Conservation (phyloP, 2,888 invertebrate species). For the Oligia latruncula region DNA sequence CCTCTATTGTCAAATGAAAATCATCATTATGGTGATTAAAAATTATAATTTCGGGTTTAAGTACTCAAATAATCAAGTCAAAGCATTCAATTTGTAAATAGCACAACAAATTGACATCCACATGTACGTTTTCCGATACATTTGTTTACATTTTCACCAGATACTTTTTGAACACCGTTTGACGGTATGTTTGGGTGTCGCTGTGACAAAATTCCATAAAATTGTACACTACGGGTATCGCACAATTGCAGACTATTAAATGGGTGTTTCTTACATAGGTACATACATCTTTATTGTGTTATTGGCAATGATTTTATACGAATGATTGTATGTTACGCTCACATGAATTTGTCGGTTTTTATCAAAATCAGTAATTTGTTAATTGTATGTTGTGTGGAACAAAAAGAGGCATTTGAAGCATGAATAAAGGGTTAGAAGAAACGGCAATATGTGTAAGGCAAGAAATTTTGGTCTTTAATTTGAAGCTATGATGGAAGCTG, state of each 20-base stretch:
- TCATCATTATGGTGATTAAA: background rate
- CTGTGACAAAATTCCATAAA: slow-evolving; percentile 62
- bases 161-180: background rate
- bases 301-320: slow-evolving; percentile 64
- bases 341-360: slow-evolving; percentile 62
- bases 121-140: background rate
- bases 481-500: no score
- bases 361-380: slow-evolving; percentile 46
- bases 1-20: background rate
- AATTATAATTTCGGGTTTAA: background rate
- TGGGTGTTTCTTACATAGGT: slow-evolving; percentile 51
- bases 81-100: background rate
- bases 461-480: background rate
- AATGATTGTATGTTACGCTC: slow-evolving; percentile 63
- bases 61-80: background rate
- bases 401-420: slow-evolving; percentile 28
- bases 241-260: slow-evolving; percentile 56
- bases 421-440: background rate
- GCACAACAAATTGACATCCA: background rate
- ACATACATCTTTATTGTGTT: slow-evolving; percentile 58
- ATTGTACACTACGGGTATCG: slow-evolving; percentile 47
- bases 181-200: slow-evolving; percentile 3
- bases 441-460: background rate
- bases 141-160: background rate
- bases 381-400: slow-evolving; percentile 29